These are phyloP conservation scores for Papilio helenus DNA, from an alignment of 1,140 invertebrate genomes.

Conservation along the genomic window DNA sequence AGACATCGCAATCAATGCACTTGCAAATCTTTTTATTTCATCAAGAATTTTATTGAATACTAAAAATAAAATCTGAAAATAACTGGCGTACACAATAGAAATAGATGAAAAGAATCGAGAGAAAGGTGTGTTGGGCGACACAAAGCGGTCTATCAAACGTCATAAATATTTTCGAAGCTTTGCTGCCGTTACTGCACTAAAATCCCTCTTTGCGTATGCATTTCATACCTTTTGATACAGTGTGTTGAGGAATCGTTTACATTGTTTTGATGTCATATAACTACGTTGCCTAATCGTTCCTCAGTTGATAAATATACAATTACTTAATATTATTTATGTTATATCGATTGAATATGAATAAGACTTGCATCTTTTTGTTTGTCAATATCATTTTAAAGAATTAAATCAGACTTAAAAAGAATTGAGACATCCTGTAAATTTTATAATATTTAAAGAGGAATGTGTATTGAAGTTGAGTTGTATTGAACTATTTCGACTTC, in stretches of 20 bases:
- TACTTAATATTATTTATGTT: not conserved
- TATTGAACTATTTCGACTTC: slow-evolving; percentile 63
- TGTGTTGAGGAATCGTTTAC: slow-evolving; percentile 40
- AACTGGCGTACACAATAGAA: slow-evolving; percentile 17
- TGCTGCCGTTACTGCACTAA: slow-evolving; percentile 51
- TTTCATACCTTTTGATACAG: slow-evolving; percentile 54
- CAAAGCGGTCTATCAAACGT: slow-evolving; percentile 77
- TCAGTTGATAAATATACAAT: not conserved
- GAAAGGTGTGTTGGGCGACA: slow-evolving; percentile 48
- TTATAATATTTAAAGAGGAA: slow-evolving; percentile 58
- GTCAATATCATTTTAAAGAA: not conserved
- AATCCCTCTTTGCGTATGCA: slow-evolving; percentile 68
- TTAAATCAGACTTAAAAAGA: slow-evolving; percentile 15
- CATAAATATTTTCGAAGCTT: slow-evolving; percentile 77
- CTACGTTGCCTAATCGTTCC: not conserved
- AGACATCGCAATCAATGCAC: not conserved
- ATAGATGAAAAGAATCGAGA: slow-evolving; percentile 19
- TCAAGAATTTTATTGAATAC: not conserved
- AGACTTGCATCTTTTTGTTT: too few relatives aligned
- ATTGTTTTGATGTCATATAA: slow-evolving; percentile 2
- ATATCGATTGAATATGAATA: not conserved
- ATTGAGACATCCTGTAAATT: slow-evolving; percentile 48
- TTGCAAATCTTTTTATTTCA: not conserved
- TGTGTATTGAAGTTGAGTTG: slow-evolving; percentile 46
- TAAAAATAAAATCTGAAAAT: slow-evolving; percentile 28